Conservation (phyloP, 2,888 invertebrate genomes). For the Latrodectus elegans region DNA sequence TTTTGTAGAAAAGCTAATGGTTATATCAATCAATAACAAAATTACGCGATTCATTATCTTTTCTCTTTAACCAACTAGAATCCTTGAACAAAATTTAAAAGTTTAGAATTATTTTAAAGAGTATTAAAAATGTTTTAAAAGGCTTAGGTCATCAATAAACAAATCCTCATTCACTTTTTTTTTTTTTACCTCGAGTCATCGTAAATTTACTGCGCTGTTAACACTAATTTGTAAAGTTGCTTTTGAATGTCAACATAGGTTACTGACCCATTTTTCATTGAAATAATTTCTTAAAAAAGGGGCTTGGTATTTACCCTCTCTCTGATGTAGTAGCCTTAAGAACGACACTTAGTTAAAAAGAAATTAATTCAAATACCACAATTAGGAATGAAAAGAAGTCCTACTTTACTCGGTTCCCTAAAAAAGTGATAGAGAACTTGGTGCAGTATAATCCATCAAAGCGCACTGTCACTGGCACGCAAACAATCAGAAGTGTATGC, state of each 20-base stretch:
- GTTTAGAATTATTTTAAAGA: no score
- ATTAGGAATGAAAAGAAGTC: slow-evolving; percentile 43
- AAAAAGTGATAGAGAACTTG: slow-evolving; percentile 16
- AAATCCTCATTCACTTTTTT: neutral
- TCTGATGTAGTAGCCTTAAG: neutral
- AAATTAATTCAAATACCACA: slow-evolving; percentile 49
- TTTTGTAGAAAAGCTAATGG: no score
- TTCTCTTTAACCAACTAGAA: no score
- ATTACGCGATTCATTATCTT: no score
- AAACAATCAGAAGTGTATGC: slow-evolving; percentile 34
- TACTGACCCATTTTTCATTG: slow-evolving; percentile 14
- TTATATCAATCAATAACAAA: no score
- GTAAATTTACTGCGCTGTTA: neutral
- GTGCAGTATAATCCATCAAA: slow-evolving; percentile 51
- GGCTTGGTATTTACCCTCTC: neutral
- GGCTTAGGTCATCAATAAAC: no score
- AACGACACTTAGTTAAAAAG: neutral
- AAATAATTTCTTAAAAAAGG: slow-evolving; percentile 12
- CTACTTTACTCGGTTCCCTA: slow-evolving; percentile 10
- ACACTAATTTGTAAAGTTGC: slow-evolving; percentile 1
- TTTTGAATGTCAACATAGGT: neutral
- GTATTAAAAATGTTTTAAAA: no score
- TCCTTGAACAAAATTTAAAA: no score
- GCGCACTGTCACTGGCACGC: slow-evolving; percentile 42
- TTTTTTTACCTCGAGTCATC: neutral